Evolutionary conservation across 2,888 invertebrate genomes (phyloP).

Genomic region (Agrochola lota): DNA sequence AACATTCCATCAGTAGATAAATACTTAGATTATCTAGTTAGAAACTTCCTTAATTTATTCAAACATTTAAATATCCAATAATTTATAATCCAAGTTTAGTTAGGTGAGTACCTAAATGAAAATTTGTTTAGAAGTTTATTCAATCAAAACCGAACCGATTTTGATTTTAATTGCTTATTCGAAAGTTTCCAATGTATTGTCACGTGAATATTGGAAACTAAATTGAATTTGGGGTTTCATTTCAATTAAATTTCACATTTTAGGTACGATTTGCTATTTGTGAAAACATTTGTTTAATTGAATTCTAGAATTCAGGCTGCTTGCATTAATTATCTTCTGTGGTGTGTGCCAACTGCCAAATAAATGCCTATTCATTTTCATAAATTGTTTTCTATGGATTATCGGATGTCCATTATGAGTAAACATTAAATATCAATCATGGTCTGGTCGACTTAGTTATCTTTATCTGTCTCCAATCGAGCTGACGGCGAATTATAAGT

Average conservation of each 20-base stretch:
- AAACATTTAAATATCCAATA: constrained; percentile 74
- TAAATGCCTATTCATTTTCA: not conserved
- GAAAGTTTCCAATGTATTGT: constrained; percentile 67
- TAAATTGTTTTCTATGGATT: constrained; percentile 23
- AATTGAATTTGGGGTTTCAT: constrained; percentile 63
- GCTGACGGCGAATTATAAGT: constrained; percentile 8
- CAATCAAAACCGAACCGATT: constrained; percentile 74
- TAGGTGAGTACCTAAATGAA: constrained; percentile 69
- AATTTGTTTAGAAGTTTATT: constrained; percentile 76
- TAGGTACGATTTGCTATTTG: constrained; percentile 32
- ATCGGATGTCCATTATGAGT: not conserved
- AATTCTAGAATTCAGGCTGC: constrained; percentile 18
- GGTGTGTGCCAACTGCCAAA: not conserved
- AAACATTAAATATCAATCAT: constrained; percentile 27
- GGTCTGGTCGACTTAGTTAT: constrained; percentile 5
- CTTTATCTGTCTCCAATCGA: constrained; percentile 9
- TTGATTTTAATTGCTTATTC: constrained; percentile 74
- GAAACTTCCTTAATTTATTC: constrained; percentile 70
- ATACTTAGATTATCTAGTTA: constrained; percentile 60
- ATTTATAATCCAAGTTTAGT: constrained; percentile 68
- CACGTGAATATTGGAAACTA: constrained; percentile 62
- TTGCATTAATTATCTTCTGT: constrained; percentile 32
- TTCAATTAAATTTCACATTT: constrained; percentile 63
- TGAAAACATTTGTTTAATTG: constrained; percentile 20
- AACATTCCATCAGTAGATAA: constrained; percentile 39